These are phyloP conservation scores for Andrena chrysosceles DNA, from an alignment of 2,888 invertebrate genomes.

Conservation along the genomic window DNA sequence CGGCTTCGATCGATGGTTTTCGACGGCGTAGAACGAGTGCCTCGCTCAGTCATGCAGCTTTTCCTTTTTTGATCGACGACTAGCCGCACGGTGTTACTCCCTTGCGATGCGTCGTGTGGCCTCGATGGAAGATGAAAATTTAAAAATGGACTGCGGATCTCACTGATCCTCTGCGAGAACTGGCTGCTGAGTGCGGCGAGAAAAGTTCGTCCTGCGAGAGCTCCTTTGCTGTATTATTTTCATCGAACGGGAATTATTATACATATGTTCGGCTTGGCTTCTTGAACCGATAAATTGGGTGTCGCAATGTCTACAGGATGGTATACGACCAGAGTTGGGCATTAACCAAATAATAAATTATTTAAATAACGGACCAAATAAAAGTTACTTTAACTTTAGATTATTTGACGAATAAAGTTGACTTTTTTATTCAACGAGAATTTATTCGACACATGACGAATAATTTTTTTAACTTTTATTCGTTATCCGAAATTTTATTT, in stretches of 20 bases:
- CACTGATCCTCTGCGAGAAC: background rate
- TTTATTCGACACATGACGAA: too few species aligned
- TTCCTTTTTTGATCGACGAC: background rate
- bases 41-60: background rate
- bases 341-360: too few species aligned
- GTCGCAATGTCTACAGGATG: background rate
- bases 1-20: constrained; percentile 9
- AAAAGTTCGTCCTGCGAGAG: background rate
- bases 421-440: too few species aligned
- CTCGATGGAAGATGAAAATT: background rate
- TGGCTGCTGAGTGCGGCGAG: background rate
- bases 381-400: too few species aligned
- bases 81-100: background rate
- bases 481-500: too few species aligned
- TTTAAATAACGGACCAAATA: too few species aligned
- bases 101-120: background rate
- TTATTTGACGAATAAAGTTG: too few species aligned
- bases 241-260: background rate
- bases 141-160: background rate
- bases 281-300: background rate
- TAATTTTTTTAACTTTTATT: too few species aligned
- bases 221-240: background rate
- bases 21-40: background rate
- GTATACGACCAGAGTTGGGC: too few species aligned
- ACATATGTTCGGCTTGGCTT: background rate